Base-by-base conservation (phyloP, 2,797 vertebrate genomes). In the Danio albolineatus region DNA sequence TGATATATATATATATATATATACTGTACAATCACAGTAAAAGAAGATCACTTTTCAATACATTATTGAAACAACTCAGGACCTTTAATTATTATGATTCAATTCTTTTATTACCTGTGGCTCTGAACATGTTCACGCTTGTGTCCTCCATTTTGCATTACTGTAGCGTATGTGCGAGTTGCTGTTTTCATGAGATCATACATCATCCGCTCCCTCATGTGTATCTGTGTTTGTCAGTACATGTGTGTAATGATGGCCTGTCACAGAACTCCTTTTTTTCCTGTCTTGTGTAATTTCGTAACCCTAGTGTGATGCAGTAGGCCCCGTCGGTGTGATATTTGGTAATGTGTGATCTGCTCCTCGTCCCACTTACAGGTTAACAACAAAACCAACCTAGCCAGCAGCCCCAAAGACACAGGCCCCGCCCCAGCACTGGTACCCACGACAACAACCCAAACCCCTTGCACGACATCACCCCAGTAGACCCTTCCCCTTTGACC, bases 351-450 rank as follows among this genome's bases (percentile, higher is more conserved):
- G 88, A 84, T 94, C 83, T 92, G 89, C 86, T 91, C 90, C 90
- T 86, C 85, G 86, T 87, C 51, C 62, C 19, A 59, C 88, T 87
- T 93, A 84, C 92, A 94, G 94, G 94, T 93, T 88, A 94, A 93
- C 93, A 94, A 94, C 92, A 94, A 94, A 93, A 91, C 93, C 91
- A 94, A 94, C 92, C 92, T 91, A 93, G 92, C 92, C 90, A 94
- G 92, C 91, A 92, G 91, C 91, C 92, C 93, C 87, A 94, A 94
- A 94, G 94, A 94, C 80, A 93, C 92, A 90, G 90, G 93, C 92
- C 88, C 92, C 77, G 88, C 90, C 89, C 92, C 93, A 82, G 92
- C 93, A 82, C 93, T 94, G 94, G 94, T 94, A 94, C 90, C 90
- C 89, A 90, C 85, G 88, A 54, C 81, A 76, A 60, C 89, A 87